phyloP scores from a whole-genome alignment of 2,113 vertebrate species.

The Onychostruthus taczanowskii region DNA sequence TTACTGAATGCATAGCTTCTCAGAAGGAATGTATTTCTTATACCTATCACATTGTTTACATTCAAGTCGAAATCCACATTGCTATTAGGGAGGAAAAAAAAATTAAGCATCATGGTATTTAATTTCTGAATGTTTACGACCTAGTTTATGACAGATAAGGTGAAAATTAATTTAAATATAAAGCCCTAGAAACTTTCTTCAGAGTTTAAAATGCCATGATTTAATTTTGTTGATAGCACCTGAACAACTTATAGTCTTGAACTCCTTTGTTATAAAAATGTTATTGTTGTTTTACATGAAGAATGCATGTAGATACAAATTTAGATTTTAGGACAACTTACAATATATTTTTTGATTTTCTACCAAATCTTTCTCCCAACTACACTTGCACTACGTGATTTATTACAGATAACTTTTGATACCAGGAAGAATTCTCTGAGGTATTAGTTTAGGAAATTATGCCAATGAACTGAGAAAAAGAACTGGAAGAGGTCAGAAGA shows the following conservation, averaged over 20 bases:
- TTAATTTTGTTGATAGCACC: neutral
- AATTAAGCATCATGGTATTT: neutral
- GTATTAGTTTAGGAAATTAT: neutral
- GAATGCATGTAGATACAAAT: neutral
- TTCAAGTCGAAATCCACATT: conserved; percentile 97
- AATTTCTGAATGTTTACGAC: neutral
- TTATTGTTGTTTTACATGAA: neutral
- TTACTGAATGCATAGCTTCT: conserved; percentile 91
- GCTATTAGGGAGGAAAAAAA: conserved; percentile 65
- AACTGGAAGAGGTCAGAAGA: neutral
- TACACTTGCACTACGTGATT: neutral
- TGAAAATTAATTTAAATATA: neutral
- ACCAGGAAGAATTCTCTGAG: neutral
- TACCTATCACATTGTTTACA: conserved; percentile 95
- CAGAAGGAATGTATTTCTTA: conserved; percentile 98
- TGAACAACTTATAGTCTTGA: neutral
- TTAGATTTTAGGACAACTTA: neutral
- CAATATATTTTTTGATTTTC: neutral
- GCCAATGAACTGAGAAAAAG: neutral
- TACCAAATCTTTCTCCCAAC: neutral
- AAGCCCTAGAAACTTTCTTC: neutral
- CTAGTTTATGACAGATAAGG: neutral
- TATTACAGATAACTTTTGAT: neutral
- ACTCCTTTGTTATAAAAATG: neutral
- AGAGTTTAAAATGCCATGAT: neutral